Base-by-base conservation (phyloP, 1,140 invertebrate species). In the Drosophila micromelanica region DNA sequence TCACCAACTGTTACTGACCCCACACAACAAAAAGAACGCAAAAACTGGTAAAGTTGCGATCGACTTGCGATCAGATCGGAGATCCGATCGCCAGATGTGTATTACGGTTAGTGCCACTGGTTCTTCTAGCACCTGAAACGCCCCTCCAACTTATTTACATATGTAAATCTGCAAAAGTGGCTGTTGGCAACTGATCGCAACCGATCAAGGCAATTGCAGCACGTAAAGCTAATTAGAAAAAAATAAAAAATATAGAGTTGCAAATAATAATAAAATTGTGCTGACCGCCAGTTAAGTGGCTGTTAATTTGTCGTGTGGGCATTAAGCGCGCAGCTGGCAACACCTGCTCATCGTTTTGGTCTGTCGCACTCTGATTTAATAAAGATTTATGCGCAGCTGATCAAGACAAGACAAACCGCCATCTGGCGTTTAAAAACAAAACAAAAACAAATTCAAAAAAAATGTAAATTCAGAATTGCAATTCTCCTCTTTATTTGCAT, bases 301-400 rank as follows among this genome's bases (percentile, higher is more conserved):
- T 45, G 15, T 40, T 52, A 52, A 52, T 52, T 52, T 32, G 30
- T 2, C 30, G 23, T 35, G n/a, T 13, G 51, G 32, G 32, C 32
- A 35, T 35, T 7, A 35, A 35, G 1, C 6, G 8, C 8, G 32
- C 32, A 35, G 32, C 32, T 35, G 32, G 32, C 32, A 35, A 69
- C 64, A 73, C 64, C 71, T 69, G 71, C 62, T 49, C 51, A 54
- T 63, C 46, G 46, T 62, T 40, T 62, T 62, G 59, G 59, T 51
- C 59, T 38, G 59, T 49, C 64, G 71, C 71, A 27, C 27, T 35
- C 7, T 57, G 30, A 61, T 69, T 56, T 40, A 42, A 60, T 69
- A 69, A 69, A 74, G 56, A 74, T 74, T 74, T 74, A 74, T 74
- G 61, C 61, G 46, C 60, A 52, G 37, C 46, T 71, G 37, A 51